These are phyloP conservation scores for Orthosia incerta DNA, from an alignment of 2,888 invertebrate genomes.

Conservation along the genomic window DNA sequence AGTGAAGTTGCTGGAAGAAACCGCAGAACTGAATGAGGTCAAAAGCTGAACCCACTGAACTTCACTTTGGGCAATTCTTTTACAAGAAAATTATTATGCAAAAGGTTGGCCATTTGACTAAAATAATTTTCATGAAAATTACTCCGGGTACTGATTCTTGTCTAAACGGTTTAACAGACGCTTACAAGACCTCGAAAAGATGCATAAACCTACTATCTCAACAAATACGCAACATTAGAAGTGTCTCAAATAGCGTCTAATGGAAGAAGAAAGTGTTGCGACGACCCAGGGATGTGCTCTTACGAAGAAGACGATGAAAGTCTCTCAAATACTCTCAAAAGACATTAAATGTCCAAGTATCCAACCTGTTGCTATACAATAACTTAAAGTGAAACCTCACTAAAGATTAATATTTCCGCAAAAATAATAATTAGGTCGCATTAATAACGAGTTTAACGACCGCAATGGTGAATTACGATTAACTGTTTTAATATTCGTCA, in stretches of 20 bases:
- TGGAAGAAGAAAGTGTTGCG: too few species aligned
- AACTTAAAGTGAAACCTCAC: not conserved
- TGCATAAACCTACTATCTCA: not conserved
- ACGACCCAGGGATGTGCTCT: too few species aligned
- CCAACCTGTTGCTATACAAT: not conserved
- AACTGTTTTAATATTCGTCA: not conserved
- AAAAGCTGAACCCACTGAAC: conserved; percentile 5
- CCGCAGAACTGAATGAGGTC: not conserved
- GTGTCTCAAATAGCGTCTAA: not conserved
- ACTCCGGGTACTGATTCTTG: not conserved
- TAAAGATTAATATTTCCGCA: conserved; percentile 2
- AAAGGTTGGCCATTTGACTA: too few species aligned
- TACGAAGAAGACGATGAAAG: not conserved
- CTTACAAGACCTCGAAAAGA: not conserved
- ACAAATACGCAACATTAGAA: not conserved
- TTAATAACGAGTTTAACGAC: conserved; percentile 8
- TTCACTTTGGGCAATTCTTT: not conserved
- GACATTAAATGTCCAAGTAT: not conserved
- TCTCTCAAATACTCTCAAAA: not conserved
- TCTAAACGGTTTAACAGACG: not conserved
- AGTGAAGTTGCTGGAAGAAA: not conserved
- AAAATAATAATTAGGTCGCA: conserved; percentile 8
- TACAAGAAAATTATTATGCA: not conserved
- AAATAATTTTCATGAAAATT: not conserved
- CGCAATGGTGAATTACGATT: conserved; percentile 1